Base-by-base conservation (phyloP, 2,113 vertebrate genomes). In the Callionymus lyra region DNA sequence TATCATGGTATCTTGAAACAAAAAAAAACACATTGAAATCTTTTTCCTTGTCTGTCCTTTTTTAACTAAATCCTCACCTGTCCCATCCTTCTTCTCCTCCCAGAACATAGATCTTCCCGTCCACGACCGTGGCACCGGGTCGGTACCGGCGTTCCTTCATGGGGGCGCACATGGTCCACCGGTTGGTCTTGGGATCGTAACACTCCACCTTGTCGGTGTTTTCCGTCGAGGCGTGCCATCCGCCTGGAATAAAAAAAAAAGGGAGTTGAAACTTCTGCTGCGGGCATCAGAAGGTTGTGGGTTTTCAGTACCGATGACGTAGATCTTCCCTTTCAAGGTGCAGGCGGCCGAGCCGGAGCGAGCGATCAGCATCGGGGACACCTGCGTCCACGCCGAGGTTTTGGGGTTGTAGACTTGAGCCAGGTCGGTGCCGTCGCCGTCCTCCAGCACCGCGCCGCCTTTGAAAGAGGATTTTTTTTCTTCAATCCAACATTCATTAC, bases 201-300 rank as follows among this genome's bases (percentile, higher is more conserved):
- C 82, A 84, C 74, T 88, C 86, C 21, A 87, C 86, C 53, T 88
- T 88, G 57, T 88, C 83, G 0, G 85, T 88, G 80, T 87, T 88
- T 53, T 88, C 86, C 0, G 81, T 87, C 0, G 85, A 86, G 1
- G 85, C 85, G 1, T 88, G 86, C 86, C 85, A 87, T 12, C 86
- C 86, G 1, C 86, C 86, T 46, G 21, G 6, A 37, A 15, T 36
- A 27, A 4, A 31, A 16, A 15, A 37, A 8, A 17, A 3, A 40
- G 11, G 38, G n/a, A n/a, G n/a, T n/a, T 35, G 34, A 35, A n/a
- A n/a, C n/a, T n/a, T 12, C 12, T 6, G 12, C 46, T 27, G 6
- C 34, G 8, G n/a, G 12, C 15, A 8, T 8, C n/a, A 31, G 15
- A 17, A 40, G 2, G 4, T 4, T 6, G 11, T 11, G 5, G 6